These are phyloP conservation scores for Okamejei kenojei DNA, from an alignment of 2,797 vertebrate genomes.

Conservation along the genomic window DNA sequence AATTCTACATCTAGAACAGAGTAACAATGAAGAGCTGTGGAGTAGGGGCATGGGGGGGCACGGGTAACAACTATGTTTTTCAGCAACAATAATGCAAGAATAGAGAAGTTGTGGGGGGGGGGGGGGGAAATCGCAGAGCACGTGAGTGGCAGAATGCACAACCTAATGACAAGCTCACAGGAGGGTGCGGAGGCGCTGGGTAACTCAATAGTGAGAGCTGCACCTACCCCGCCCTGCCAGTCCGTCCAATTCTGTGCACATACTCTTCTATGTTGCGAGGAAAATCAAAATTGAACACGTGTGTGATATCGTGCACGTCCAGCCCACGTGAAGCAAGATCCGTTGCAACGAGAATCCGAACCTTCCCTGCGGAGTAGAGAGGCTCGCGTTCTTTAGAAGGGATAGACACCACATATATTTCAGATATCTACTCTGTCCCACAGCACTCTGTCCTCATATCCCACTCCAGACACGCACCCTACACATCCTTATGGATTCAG, in stretches of 20 bases:
- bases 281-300: constrained; percentile 91
- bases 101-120: no score
- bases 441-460: background rate
- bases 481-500: background rate
- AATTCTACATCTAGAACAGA: no score
- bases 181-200: no score
- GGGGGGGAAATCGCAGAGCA: no score
- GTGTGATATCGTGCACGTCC: constrained; percentile 83
- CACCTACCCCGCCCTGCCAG: constrained; percentile 86
- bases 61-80: no score
- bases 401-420: background rate
- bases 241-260: constrained; percentile 87
- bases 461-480: background rate
- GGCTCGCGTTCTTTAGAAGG: background rate
- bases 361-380: constrained; percentile 62
- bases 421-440: background rate
- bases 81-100: no score
- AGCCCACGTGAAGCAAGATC: constrained; percentile 89
- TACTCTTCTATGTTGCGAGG: constrained; percentile 94
- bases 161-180: background rate
- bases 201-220: background rate
- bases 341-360: constrained; percentile 86
- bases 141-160: background rate
- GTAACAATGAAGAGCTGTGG: no score
- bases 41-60: no score